Evolutionary conservation across 2,888 invertebrate genomes (phyloP), one percentile per base, ranked within the genome.

Genomic region (Cephus sareptanus): DNA sequence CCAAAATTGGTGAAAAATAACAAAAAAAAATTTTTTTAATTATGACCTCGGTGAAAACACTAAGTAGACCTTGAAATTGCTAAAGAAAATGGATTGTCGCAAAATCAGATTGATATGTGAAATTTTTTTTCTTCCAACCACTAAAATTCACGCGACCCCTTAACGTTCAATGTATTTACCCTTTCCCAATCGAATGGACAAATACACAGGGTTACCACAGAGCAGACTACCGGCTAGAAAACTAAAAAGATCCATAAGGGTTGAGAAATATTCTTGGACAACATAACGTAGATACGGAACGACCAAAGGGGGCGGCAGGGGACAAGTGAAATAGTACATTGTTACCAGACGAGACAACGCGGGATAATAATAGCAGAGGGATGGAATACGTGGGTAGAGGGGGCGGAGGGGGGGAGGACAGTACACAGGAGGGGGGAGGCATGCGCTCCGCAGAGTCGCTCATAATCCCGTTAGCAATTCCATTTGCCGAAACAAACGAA

Each of bases 401-500:
- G 1, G 15, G 15, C 1, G 35, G 35, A 11, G 34, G 3, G 23
- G 9, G 40, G 9, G 56, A 23, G 23, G 23, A 56, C 56, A 23
- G 56, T 23, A 4, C 9, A 23, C 2, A 9, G 35, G 11, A 1
- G 23, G 23, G 40, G 56, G 56, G 56, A 23, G 23, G 23, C 56
- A 56, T 56, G 56, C 56, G 56, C 56, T 23, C 9, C 56, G 23
- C 56, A 56, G 56, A 56, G 23, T 56, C 83, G 81, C 83, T 85
- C 83, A 84, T 84, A 87, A 88, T 87, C 83, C 78, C 80, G 85
- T 87, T 88, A 88, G 80, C 84, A 81, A 80, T 85, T 84, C 84
- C 81, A 85, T 85, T 87, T 87, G 86, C 85, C 82, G 85, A 84
- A 85, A 87, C 85, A 86, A 87, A 88, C 83, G 85, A 87, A 86